Percentiles rank a stretch among this genome's conserved stretches.
These are phyloP conservation scores for Zenarchopterus dispar DNA, from an alignment of 2,797 vertebrate genomes.

Conservation along the genomic window DNA sequence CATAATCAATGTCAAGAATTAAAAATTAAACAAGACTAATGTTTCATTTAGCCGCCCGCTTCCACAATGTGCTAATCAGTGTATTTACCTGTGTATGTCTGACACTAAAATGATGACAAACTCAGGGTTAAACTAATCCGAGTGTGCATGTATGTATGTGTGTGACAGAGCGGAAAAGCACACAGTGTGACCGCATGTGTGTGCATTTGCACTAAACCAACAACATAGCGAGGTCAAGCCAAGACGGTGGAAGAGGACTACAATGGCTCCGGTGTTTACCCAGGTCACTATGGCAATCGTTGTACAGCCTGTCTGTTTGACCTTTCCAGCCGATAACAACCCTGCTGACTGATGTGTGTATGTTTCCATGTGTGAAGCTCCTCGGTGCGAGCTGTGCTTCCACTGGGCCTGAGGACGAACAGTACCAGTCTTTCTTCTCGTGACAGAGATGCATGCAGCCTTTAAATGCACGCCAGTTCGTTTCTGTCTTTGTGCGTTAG, in stretches of 20 bases:
- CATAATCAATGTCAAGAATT: conserved; percentile 48
- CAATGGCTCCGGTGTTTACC: conserved; percentile 67
- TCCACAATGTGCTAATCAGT: conserved; percentile 12
- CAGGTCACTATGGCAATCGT: conserved; percentile 59
- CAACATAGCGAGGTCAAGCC: conserved; percentile 37
- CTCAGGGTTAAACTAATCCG: conserved; percentile 6
- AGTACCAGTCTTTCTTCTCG: neutral
- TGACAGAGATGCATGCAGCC: neutral
- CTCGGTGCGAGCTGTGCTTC: neutral
- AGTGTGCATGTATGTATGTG: neutral
- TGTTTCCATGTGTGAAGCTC: conserved; percentile 37
- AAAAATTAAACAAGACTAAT: conserved; percentile 68
- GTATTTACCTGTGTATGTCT: conserved; percentile 4
- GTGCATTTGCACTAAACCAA: conserved; percentile 38
- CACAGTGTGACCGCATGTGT: neutral
- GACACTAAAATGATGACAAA: conserved; percentile 30
- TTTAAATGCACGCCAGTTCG: neutral
- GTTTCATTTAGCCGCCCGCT: conserved; percentile 45
- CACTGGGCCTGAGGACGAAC: neutral
- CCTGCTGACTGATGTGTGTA: conserved; percentile 43
- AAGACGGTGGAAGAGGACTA: conserved; percentile 34
- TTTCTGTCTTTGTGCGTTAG: conserved; percentile 2
- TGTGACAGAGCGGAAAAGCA: conserved; percentile 11
- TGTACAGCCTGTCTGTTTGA: conserved; percentile 46
- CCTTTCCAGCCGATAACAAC: conserved; percentile 66